These are phyloP conservation scores for Palaemon carinicauda DNA, from an alignment of 1,140 invertebrate species.

Conservation along the genomic window DNA sequence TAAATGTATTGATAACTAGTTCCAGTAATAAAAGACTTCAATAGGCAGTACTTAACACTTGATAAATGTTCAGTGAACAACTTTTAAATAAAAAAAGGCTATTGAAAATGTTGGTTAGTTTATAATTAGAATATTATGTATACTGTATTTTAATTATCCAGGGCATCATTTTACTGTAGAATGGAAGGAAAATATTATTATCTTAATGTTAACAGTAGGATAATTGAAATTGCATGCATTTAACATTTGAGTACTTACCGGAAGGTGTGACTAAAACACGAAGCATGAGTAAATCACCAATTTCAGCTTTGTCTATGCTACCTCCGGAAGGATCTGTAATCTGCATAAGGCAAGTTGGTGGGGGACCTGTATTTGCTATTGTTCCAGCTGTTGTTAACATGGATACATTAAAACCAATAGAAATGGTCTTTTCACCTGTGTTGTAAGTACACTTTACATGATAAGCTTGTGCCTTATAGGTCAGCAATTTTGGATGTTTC, in stretches of 20 bases:
- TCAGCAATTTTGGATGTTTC: slow-evolving; percentile 94
- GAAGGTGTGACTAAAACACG: slow-evolving; percentile 93
- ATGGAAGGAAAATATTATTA: too few relatives aligned
- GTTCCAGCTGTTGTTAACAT: slow-evolving; percentile 95
- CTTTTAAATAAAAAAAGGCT: too few relatives aligned
- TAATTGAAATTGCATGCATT: neutral
- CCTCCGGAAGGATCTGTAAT: slow-evolving; percentile 87
- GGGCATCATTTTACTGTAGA: neutral
- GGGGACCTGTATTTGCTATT: slow-evolving; percentile 93
- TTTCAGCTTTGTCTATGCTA: slow-evolving; percentile 89
- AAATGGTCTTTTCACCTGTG: slow-evolving; percentile 92
- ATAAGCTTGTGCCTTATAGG: slow-evolving; percentile 92
- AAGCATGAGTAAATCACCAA: slow-evolving; percentile 88
- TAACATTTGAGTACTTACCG: slow-evolving; percentile 20
- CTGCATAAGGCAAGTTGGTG: slow-evolving; percentile 90
- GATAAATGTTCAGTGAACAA: too few relatives aligned
- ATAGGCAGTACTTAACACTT: too few relatives aligned
- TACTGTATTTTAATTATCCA: neutral
- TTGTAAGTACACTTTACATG: slow-evolving; percentile 94
- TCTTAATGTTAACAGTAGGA: neutral
- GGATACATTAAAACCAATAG: slow-evolving; percentile 91
- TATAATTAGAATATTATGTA: too few relatives aligned
- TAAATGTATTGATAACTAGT: too few relatives aligned
- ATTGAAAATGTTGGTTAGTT: too few relatives aligned
- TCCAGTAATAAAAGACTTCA: too few relatives aligned